A percentile compares a stretch with the other conserved stretches of the same genome.
Evolutionary conservation across 2,888 invertebrate genomes (phyloP).

Genomic region (Nomada fucata): DNA sequence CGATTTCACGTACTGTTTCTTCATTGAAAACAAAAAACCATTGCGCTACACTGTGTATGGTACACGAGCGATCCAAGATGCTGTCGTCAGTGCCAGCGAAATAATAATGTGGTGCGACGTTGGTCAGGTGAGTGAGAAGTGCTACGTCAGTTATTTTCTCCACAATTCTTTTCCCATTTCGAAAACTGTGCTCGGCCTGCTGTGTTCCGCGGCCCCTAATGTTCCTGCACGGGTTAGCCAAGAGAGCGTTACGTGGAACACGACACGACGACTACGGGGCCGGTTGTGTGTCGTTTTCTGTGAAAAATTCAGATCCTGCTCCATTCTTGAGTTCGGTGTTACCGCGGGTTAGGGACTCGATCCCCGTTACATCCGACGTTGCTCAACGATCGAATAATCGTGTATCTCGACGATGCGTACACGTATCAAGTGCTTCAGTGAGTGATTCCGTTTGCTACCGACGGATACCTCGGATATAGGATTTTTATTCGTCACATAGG

Average conservation of each 20-base stretch:
- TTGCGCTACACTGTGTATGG: constrained; percentile 76
- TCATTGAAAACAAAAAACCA: constrained; percentile 58
- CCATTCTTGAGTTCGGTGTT: constrained; percentile 34
- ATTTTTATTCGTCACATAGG: constrained; percentile 10
- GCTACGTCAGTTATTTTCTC: constrained; percentile 46
- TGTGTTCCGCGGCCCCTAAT: constrained; percentile 26
- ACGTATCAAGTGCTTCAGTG: constrained; percentile 43
- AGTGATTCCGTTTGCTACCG: constrained; percentile 18
- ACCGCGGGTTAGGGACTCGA: not conserved
- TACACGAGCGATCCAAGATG: constrained; percentile 82
- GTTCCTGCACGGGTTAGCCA: constrained; percentile 38
- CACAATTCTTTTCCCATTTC: constrained; percentile 14
- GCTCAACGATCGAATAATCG: not conserved
- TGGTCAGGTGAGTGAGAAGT: constrained; percentile 82
- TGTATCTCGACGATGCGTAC: constrained; percentile 19
- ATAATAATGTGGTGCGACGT: constrained; percentile 84
- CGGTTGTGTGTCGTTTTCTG: constrained; percentile 41
- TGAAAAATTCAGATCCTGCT: constrained; percentile 30
- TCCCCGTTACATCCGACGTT: constrained; percentile 11
- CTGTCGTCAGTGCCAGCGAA: constrained; percentile 83
- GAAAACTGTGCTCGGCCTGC: constrained; percentile 34
- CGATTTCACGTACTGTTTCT: constrained; percentile 61
- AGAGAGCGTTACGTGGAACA: constrained; percentile 58
- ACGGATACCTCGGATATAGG: constrained; percentile 23
- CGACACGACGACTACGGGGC: constrained; percentile 20